Percentiles rank a stretch among this genome's conserved stretches.
Conservation (phyloP, 2,797 vertebrate genomes). For the Etheostoma nigrum region DNA sequence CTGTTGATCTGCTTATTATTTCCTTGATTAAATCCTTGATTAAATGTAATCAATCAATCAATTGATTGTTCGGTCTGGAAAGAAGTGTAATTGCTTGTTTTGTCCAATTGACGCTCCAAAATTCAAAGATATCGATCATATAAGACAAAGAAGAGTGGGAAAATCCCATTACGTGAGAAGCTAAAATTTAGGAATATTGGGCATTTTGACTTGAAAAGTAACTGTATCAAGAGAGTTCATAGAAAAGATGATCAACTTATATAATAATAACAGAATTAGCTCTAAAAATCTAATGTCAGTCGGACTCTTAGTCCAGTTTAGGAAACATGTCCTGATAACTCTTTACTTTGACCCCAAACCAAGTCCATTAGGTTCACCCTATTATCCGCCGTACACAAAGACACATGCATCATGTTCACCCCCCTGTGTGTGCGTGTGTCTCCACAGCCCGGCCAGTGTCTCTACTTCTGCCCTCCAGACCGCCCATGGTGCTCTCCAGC, state of each 20-base stretch:
- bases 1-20: background rate
- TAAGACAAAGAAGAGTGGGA: background rate
- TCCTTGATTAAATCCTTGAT: background rate
- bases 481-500: constrained; percentile 82
- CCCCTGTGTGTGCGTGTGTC: constrained; percentile 44
- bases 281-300: background rate
- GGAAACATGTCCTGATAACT: background rate
- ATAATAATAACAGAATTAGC: background rate
- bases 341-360: background rate
- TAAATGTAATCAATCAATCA: background rate
- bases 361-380: background rate
- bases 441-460: constrained; percentile 89
- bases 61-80: background rate
- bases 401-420: background rate
- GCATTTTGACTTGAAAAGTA: background rate
- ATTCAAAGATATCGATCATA: background rate
- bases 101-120: background rate
- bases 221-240: background rate
- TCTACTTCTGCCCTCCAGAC: constrained; percentile 88
- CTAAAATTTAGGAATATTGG: background rate
- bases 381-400: constrained; percentile 1
- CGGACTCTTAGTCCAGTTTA: background rate
- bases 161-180: background rate
- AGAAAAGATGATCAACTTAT: background rate
- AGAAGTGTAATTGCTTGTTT: background rate